These are phyloP conservation scores for Herminia tarsipennalis DNA, from an alignment of 2,888 invertebrate genomes.

Conservation along the genomic window DNA sequence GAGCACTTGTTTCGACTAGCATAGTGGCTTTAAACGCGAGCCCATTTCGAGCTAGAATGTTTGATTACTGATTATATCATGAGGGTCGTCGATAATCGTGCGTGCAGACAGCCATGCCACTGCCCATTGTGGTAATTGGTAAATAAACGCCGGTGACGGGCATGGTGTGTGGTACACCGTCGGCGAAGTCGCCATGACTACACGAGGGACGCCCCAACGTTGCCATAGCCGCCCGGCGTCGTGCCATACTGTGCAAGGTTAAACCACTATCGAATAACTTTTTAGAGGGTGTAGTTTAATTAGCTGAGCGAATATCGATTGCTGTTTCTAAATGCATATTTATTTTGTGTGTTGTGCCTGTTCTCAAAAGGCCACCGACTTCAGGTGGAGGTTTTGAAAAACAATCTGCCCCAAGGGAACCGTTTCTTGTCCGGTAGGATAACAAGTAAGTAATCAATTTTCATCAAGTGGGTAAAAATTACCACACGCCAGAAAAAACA, in stretches of 20 bases:
- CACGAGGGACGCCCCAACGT: conserved; percentile 61
- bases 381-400: too few species aligned
- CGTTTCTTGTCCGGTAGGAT: too few species aligned
- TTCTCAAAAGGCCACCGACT: too few species aligned
- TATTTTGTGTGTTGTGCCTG: too few species aligned
- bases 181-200: conserved; percentile 62
- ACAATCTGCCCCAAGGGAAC: too few species aligned
- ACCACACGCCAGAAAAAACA: too few species aligned
- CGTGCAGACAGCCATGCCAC: conserved; percentile 53
- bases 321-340: conserved; percentile 8
- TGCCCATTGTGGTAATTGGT: conserved; percentile 66
- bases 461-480: too few species aligned
- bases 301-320: conserved; percentile 46
- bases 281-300: conserved; percentile 51
- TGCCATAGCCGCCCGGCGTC: conserved; percentile 51
- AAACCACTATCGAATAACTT: conserved; percentile 24
- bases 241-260: conserved; percentile 66
- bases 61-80: conserved; percentile 41
- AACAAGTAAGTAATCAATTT: too few species aligned
- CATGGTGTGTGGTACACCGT: conserved; percentile 46
- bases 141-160: conserved; percentile 65
- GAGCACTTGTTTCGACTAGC: conserved; percentile 25
- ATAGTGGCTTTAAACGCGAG: conserved; percentile 28
- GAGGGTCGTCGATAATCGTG: conserved; percentile 42
- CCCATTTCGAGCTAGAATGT: conserved; percentile 20